These are phyloP conservation scores for Platycheirus albimanus DNA, from an alignment of 2,888 invertebrate genomes.

Conservation along the genomic window DNA sequence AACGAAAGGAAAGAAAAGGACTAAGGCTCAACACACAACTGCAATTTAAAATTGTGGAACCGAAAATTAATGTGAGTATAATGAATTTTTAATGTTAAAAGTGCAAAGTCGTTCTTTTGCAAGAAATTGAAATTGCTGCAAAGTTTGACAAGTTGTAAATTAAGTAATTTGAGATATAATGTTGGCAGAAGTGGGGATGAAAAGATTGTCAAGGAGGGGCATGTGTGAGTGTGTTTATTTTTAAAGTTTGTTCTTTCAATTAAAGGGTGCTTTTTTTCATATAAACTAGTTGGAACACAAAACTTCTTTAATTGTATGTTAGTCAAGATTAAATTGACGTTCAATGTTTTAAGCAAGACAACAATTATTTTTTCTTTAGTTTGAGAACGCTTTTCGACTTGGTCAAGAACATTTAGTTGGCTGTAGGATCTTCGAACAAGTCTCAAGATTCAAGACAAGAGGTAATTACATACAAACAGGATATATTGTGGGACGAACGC, in stretches of 20 bases:
- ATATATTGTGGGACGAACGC: too few relatives aligned
- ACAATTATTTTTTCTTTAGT: too few relatives aligned
- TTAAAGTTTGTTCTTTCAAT: background rate
- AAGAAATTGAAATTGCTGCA: slow-evolving; percentile 28
- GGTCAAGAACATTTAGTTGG: too few relatives aligned
- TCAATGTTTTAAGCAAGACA: too few relatives aligned
- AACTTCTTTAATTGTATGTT: too few relatives aligned
- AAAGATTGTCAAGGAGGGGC: background rate
- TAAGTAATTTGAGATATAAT: slow-evolving; percentile 39
- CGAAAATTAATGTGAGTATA: slow-evolving; percentile 64
- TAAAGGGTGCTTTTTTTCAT: too few relatives aligned
- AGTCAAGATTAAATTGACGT: too few relatives aligned
- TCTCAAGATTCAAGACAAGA: too few relatives aligned
- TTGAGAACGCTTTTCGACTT: too few relatives aligned
- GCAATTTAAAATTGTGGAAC: slow-evolving; percentile 49
- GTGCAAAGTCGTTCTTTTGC: slow-evolving; percentile 49
- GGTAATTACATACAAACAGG: too few relatives aligned
- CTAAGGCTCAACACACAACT: background rate
- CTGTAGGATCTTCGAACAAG: too few relatives aligned
- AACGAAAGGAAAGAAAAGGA: background rate
- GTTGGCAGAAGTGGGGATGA: slow-evolving; percentile 1
- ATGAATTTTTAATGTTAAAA: slow-evolving; percentile 74
- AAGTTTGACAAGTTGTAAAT: slow-evolving; percentile 53
- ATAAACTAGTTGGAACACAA: too few relatives aligned
- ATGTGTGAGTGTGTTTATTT: background rate